These are phyloP conservation scores for Parapristionchus giblindavisi DNA, from an alignment of 2,888 invertebrate species.

Conservation along the genomic window DNA sequence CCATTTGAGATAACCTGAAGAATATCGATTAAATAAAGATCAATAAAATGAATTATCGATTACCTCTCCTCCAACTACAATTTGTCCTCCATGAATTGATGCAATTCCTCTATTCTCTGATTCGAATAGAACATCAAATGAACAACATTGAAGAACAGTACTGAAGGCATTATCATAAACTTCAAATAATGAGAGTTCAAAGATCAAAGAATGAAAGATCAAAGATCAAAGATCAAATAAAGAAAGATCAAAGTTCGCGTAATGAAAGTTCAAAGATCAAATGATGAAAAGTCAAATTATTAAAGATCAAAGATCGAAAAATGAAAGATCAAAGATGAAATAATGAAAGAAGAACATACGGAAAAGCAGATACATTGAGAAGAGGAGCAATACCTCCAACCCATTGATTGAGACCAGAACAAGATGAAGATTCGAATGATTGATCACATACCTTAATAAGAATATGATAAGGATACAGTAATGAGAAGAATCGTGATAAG, in stretches of 20 bases:
- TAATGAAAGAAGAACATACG: slow-evolving; percentile 46
- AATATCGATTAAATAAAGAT: too few species aligned
- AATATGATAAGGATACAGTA: slow-evolving; percentile 1
- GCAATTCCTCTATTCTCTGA: slow-evolving; percentile 37
- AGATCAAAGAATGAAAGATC: too few species aligned
- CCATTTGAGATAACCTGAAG: slow-evolving; percentile 18
- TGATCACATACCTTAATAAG: slow-evolving; percentile 58
- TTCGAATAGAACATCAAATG: slow-evolving; percentile 1
- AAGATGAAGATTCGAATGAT: slow-evolving; percentile 57
- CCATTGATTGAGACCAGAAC: slow-evolving; percentile 60
- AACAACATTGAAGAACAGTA: slow-evolving; percentile 30
- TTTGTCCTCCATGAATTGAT: slow-evolving; percentile 14
- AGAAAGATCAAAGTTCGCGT: too few species aligned
- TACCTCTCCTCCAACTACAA: slow-evolving; percentile 37
- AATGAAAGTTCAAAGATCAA: too few species aligned
- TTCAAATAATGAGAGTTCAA: too few species aligned
- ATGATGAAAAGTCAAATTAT: too few species aligned
- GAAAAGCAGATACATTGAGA: slow-evolving; percentile 53
- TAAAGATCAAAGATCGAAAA: too few species aligned
- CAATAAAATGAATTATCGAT: too few species aligned
- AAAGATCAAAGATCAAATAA: too few species aligned
- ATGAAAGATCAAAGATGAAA: too few species aligned
- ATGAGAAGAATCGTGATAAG: not conserved
- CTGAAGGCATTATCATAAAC: too few species aligned
- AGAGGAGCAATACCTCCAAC: slow-evolving; percentile 66